These are phyloP conservation scores for Falco columbarius DNA, from an alignment of 2,797 vertebrate genomes.

Conservation along the genomic window DNA sequence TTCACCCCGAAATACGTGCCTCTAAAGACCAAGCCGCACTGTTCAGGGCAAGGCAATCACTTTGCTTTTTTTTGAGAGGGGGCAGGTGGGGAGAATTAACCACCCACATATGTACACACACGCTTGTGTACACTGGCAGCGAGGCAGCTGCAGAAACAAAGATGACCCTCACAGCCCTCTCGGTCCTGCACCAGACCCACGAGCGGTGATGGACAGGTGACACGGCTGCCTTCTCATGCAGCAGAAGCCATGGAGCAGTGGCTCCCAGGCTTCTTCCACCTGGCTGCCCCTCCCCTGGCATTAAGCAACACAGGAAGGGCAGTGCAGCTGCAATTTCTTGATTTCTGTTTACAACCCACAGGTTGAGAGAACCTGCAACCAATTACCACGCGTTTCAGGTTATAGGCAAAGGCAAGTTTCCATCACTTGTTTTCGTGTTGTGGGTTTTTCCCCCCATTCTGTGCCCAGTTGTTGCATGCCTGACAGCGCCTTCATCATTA, in stretches of 20 bases:
- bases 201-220: rapidly evolving
- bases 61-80: neutral
- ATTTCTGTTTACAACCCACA: constrained; percentile 34
- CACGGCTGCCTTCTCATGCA: rapidly evolving
- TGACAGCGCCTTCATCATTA: neutral
- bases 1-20: neutral
- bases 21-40: neutral
- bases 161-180: neutral
- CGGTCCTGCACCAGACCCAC: neutral
- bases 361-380: neutral
- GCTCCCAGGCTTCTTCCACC: neutral
- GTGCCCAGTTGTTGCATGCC: neutral
- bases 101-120: rapidly evolving
- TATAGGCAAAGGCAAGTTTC: neutral
- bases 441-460: rapidly evolving
- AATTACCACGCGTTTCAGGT: neutral
- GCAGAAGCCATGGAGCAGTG: rapidly evolving
- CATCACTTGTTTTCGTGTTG: rapidly evolving
- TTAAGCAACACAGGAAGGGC: constrained; percentile 54
- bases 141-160: neutral
- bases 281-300: rapidly evolving
- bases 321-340: neutral
- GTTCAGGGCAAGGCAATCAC: neutral
- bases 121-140: neutral
- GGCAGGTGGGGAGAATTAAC: neutral